Evolutionary conservation across 1,140 invertebrate genomes (phyloP), one percentile per base, ranked within the genome.

Genomic region (Ceratoteleas bidentatus): DNA sequence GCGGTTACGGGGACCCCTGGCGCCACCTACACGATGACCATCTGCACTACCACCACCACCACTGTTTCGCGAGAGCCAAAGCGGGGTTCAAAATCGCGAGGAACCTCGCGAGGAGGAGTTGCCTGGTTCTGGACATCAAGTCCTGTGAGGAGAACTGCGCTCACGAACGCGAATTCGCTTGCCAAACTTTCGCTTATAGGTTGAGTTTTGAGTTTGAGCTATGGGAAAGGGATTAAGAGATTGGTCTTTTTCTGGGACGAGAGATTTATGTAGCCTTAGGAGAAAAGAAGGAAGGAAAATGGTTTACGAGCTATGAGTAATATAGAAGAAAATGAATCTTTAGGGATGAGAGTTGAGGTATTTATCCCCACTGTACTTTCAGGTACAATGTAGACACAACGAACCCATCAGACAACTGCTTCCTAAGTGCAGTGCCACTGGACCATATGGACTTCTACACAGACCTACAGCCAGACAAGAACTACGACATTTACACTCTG

Each of bases 401-500:
- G 15, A 82, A 89, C 40, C 90, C 91, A 8, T 84, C 92, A 2
- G 95, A 96, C 74, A 96, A 96, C 86, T 96, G 96, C 84, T 95
- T 95, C 84, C 88, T 96, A 1, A 96, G 95, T 78, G 94, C 95
- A 73, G 87, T 93, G 10, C 93, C 93, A 0, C 94, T 95, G 72
- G 92, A 93, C 52, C 92, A 93, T 45, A 86, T 96, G 13, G 94
- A 96, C 82, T 93, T 95, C 85, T 95, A 96, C 74, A 93, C 93
- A 5, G 95, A 97, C 78, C 89, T 95, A 16, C 92, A 95, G 76
- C 94, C 94, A 1, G 94, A 95, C 86, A 93, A 94, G n/a, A 94
- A 96, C 82, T 96, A 95, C 57, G 96, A 96, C 83, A 94, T 96
- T 15, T 96, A 96, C 83, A 94, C 94, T 0, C 94, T 95, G 92